phyloP scores from a whole-genome alignment of 1,140 invertebrate genomes.

The Drosophila miranda region DNA sequence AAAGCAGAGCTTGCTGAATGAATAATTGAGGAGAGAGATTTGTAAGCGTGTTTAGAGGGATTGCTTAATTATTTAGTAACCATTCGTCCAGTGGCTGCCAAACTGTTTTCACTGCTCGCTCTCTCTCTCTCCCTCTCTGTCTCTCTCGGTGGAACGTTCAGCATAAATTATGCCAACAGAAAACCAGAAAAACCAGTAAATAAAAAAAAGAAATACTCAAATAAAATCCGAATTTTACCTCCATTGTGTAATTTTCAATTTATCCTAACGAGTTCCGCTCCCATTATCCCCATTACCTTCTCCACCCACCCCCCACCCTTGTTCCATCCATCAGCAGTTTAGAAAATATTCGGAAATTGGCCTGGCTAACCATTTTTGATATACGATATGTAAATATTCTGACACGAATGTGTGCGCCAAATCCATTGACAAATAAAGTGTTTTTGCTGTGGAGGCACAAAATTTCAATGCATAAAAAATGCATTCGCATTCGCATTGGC shows the following conservation, averaged over 20 bases:
- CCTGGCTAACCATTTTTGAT: slow-evolving; percentile 36
- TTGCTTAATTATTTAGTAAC: slow-evolving; percentile 63
- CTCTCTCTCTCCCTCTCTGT: too few relatives aligned
- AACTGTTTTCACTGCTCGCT: slow-evolving; percentile 25
- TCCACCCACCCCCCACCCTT: neutral
- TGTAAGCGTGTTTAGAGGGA: slow-evolving; percentile 47
- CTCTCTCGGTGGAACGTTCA: neutral
- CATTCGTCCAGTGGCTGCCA: slow-evolving; percentile 48
- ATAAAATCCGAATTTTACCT: slow-evolving; percentile 34
- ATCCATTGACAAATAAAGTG: slow-evolving; percentile 59
- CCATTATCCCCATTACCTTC: too few relatives aligned
- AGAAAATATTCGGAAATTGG: slow-evolving; percentile 33
- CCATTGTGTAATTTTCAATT: slow-evolving; percentile 68
- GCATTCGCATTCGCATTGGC: slow-evolving; percentile 20
- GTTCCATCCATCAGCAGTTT: neutral
- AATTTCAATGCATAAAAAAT: slow-evolving; percentile 55
- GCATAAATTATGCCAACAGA: slow-evolving; percentile 67
- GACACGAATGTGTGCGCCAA: slow-evolving; percentile 19
- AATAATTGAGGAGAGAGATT: slow-evolving; percentile 63
- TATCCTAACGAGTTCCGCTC: slow-evolving; percentile 43
- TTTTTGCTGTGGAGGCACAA: slow-evolving; percentile 21
- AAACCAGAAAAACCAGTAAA: neutral
- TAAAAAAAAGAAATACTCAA: slow-evolving; percentile 6
- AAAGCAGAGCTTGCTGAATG: slow-evolving; percentile 50
- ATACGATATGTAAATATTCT: slow-evolving; percentile 41